A percentile compares a stretch with the other conserved stretches of the same genome.
Evolutionary conservation across 2,113 vertebrate species (phyloP).

Genomic region (Dromiciops gliroides): DNA sequence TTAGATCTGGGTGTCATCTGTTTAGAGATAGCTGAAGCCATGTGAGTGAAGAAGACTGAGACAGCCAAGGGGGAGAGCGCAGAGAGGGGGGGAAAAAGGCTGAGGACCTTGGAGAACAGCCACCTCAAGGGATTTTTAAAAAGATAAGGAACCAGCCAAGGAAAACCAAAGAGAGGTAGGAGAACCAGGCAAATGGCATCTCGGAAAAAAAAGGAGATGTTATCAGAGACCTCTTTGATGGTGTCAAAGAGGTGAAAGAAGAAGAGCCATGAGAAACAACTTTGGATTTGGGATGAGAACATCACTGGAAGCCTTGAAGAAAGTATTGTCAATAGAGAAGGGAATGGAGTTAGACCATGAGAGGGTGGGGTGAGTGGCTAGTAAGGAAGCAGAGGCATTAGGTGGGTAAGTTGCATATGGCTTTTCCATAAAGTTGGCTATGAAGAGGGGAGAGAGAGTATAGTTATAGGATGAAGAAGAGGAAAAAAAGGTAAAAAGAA

Average conservation of each 20-base stretch:
- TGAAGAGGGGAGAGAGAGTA: background rate
- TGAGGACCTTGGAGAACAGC: background rate
- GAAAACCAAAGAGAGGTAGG: background rate
- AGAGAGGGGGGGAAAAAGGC: background rate
- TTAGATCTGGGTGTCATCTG: background rate
- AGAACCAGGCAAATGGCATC: background rate
- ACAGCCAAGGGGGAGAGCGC: background rate
- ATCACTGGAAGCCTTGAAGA: background rate
- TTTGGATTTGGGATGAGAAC: background rate
- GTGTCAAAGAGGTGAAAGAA: background rate
- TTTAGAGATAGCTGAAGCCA: background rate
- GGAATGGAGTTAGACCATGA: background rate
- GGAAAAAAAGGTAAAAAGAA: background rate
- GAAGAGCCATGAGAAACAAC: background rate
- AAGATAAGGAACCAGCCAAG: background rate
- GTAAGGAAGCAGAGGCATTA: background rate
- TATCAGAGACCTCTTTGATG: background rate
- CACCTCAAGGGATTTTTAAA: background rate
- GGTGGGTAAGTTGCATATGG: background rate
- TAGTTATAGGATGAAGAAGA: background rate
- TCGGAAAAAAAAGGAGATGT: background rate
- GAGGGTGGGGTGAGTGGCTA: background rate
- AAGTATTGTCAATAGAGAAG: background rate
- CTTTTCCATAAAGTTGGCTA: background rate
- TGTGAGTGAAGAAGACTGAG: background rate